Percentiles rank a stretch among this genome's conserved stretches.
phyloP scores from a whole-genome alignment of 2,888 invertebrate genomes.

The Andrena marginata region DNA sequence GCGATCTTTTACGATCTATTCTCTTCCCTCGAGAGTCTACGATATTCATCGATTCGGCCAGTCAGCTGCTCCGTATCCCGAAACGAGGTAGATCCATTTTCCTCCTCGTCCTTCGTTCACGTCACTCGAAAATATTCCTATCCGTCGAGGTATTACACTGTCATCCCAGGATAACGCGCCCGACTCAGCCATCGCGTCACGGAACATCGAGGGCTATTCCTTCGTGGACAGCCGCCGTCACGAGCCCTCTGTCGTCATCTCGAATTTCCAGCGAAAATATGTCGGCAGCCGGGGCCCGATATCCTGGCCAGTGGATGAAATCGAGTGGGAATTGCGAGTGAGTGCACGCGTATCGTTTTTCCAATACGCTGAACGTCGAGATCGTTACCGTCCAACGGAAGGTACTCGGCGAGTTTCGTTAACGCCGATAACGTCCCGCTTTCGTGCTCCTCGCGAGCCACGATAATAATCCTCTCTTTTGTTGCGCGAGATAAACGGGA shows the following conservation, averaged over 20 bases:
- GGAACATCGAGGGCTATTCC: slow-evolving; percentile 11
- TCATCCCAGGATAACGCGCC: slow-evolving; percentile 18
- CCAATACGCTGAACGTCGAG: slow-evolving; percentile 40
- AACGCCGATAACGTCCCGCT: slow-evolving; percentile 7
- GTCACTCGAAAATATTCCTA: neutral
- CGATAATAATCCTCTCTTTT: neutral
- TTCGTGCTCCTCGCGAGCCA: slow-evolving; percentile 6
- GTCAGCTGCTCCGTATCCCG: neutral
- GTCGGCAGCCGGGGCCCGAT: slow-evolving; percentile 27
- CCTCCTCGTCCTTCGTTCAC: neutral
- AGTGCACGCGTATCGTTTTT: slow-evolving; percentile 43
- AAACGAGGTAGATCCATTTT: neutral
- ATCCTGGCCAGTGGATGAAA: slow-evolving; percentile 39
- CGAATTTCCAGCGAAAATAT: slow-evolving; percentile 39
- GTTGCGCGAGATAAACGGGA: slow-evolving; percentile 15
- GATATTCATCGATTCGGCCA: neutral
- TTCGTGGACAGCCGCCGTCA: slow-evolving; percentile 16
- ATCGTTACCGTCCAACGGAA: slow-evolving; percentile 16
- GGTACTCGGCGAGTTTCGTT: slow-evolving; percentile 16
- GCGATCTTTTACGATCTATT: neutral
- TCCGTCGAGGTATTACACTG: slow-evolving; percentile 26
- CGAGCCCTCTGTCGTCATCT: slow-evolving; percentile 7
- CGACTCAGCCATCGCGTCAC: neutral
- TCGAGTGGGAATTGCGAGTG: slow-evolving; percentile 33
- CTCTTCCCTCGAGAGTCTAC: neutral